These are phyloP conservation scores for Holothuria scabra DNA, from an alignment of 53 echinoderm and acorn worm species.

Conservation along the genomic window DNA sequence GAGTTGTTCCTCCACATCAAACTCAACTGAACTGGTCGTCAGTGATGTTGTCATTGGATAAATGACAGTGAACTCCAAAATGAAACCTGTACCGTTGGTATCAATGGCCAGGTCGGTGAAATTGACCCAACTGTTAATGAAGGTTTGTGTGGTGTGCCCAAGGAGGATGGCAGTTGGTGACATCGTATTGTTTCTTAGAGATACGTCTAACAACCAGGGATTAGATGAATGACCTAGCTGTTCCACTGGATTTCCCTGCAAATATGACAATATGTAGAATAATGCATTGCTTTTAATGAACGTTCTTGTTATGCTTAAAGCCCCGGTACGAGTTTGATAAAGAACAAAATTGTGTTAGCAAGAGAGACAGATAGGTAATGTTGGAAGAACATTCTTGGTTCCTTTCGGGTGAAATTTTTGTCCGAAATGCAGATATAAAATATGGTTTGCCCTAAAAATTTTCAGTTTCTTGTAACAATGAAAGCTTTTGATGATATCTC, in stretches of 20 bases:
- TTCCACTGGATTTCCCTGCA: slow-evolving; percentile 55
- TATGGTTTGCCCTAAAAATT: too few species aligned
- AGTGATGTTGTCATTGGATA: slow-evolving; percentile 60
- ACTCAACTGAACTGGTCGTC: slow-evolving; percentile 49
- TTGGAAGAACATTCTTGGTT: too few species aligned
- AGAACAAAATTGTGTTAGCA: too few species aligned
- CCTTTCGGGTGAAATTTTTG: too few species aligned
- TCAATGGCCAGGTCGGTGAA: slow-evolving; percentile 71
- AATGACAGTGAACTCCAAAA: slow-evolving; percentile 75
- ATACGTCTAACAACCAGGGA: slow-evolving; percentile 72
- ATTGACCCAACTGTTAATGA: slow-evolving; percentile 75
- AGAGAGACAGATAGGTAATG: too few species aligned
- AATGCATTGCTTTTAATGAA: too few species aligned
- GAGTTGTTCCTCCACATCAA: slow-evolving; percentile 52
- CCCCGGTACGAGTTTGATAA: too few species aligned
- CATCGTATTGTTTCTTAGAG: slow-evolving; percentile 21
- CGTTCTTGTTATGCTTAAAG: too few species aligned
- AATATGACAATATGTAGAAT: background rate
- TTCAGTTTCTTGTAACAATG: too few species aligned
- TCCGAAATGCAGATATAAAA: too few species aligned
- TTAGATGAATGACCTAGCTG: slow-evolving; percentile 64
- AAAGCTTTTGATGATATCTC: too few species aligned
- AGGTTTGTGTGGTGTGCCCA: slow-evolving; percentile 63
- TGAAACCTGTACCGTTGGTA: slow-evolving; percentile 23
- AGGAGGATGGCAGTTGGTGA: background rate